Conservation (phyloP, 1,140 invertebrate genomes). For the Drosophila albomicans region DNA sequence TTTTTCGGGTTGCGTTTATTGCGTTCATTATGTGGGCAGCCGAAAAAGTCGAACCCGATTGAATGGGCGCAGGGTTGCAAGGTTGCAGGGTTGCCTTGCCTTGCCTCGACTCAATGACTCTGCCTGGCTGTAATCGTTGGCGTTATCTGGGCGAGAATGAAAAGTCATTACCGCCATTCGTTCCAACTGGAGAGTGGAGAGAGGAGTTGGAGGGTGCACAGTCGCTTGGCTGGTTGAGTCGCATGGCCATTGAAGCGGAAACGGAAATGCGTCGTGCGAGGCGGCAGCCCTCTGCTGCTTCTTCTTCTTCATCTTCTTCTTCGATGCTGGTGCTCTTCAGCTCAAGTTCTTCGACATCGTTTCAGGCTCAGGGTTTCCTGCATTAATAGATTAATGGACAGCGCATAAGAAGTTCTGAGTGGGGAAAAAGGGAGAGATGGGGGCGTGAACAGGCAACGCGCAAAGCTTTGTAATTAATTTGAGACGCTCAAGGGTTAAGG, state of each 20-base stretch:
- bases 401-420: too few relatives aligned
- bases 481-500: slow-evolving; percentile 21
- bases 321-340: slow-evolving; percentile 10
- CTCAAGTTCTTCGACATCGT: slow-evolving; percentile 25
- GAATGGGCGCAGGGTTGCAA: slow-evolving; percentile 3
- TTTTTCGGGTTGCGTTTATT: slow-evolving; percentile 82
- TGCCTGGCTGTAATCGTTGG: slow-evolving; percentile 61
- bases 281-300: slow-evolving; percentile 2
- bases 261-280: slow-evolving; percentile 72
- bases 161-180: slow-evolving; percentile 83
- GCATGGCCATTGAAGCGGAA: slow-evolving; percentile 74
- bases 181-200: slow-evolving; percentile 35
- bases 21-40: slow-evolving; percentile 67
- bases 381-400: slow-evolving; percentile 79
- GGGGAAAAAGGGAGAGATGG: background rate
- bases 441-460: slow-evolving; percentile 35
- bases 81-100: slow-evolving; percentile 38
- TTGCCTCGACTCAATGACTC: background rate
- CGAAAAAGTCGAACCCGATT: slow-evolving; percentile 56
- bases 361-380: slow-evolving; percentile 32
- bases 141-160: slow-evolving; percentile 81
- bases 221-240: slow-evolving; percentile 44
- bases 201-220: background rate
- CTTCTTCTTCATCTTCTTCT: too few relatives aligned
- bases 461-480: slow-evolving; percentile 48